Conservation (phyloP, 2,888 invertebrate genomes). For the Unio pictorum region DNA sequence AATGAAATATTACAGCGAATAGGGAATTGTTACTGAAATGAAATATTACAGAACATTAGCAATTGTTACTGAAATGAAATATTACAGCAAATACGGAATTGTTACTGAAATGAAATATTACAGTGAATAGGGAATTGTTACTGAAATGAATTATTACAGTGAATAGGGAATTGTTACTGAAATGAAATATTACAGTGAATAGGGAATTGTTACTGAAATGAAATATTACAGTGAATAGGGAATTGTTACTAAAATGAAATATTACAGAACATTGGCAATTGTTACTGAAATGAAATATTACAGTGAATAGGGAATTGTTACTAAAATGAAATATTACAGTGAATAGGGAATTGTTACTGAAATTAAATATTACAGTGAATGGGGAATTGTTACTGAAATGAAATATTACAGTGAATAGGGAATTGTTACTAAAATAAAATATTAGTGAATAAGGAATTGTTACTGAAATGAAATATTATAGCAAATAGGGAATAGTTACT, state of each 20-base stretch:
- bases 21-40: constrained; percentile 82
- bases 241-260: constrained; percentile 78
- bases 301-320: constrained; percentile 88
- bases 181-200: constrained; percentile 80
- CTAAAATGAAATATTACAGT: constrained; percentile 79
- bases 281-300: constrained; percentile 77
- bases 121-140: constrained; percentile 88
- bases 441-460: constrained; percentile 85
- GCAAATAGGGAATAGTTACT: constrained; percentile 90
- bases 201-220: constrained; percentile 82
- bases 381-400: constrained; percentile 82
- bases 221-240: constrained; percentile 83
- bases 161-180: constrained; percentile 86
- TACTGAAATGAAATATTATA: constrained; percentile 77
- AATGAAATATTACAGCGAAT: constrained; percentile 80
- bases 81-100: constrained; percentile 88
- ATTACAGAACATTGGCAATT: constrained; percentile 75
- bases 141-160: constrained; percentile 79
- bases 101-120: constrained; percentile 77
- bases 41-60: too few relatives aligned
- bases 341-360: constrained; percentile 86
- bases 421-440: constrained; percentile 78
- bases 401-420: constrained; percentile 83
- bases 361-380: constrained; percentile 80
- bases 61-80: constrained; percentile 78